Evolutionary conservation across 2,113 vertebrate species (phyloP), one percentile per base, ranked within the genome.

Genomic region (Pluvianellus socialis): DNA sequence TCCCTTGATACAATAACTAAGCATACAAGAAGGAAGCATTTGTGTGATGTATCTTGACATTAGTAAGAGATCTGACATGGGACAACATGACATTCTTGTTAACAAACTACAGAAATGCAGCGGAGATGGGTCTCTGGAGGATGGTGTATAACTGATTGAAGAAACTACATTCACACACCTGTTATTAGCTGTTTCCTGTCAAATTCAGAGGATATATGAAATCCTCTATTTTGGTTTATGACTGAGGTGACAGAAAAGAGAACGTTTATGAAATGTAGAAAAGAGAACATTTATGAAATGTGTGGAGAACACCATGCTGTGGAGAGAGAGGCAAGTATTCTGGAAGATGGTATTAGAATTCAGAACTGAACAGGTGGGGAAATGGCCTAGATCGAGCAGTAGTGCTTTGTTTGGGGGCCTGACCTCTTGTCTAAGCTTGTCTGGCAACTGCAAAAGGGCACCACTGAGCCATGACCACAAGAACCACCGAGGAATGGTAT

Each of bases 341-440:
- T 86, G 35, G 63, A 89, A 80, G 40, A 5, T 9, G 35, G 19
- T 27, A 32, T n/a, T 59, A 55, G 19, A 67, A 83, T 33, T 45
- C 42, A 27, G 23, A 75, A 16, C 4, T 91, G 10, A 7, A 7
- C 14, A 19, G 5, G 16, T 23, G 50, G 38, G 19, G 19, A 76
- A 9, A 68, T 1, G 1, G 38, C 24, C 23, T 63, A 22, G 33
- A 67, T 4, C 3, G 9, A 83, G 19, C 1, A 12, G 70, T 22
- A 24, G 3, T 8, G 52, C 5, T 62, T 35, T 47, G 33, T 10
- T 1, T 0, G 1, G 22, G n/a, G 10, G 18, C 13, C n/a, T 70
- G 45, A 47, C 3, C 27, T 6, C 45, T 61, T 6, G 0, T 35
- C 45, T 2, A 3, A 66, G 28, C 4, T n/a, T 72, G 45, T 12